Conservation (phyloP, 2,113 vertebrate genomes). For the Aspidoscelis tigris region DNA sequence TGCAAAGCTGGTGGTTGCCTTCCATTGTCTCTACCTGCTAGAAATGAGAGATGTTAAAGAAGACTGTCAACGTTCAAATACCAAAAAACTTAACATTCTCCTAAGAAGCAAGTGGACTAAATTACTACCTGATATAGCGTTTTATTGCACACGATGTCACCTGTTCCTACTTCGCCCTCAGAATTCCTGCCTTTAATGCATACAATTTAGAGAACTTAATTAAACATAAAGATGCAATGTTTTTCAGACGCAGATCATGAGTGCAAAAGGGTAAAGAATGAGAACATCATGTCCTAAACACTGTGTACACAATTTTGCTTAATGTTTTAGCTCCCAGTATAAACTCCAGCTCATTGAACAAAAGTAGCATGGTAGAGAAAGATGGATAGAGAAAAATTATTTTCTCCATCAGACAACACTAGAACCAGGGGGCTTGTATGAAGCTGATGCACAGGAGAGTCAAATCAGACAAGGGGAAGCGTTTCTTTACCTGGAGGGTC, state of each 20-base stretch:
- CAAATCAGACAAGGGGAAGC: no score
- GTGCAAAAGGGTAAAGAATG: background rate
- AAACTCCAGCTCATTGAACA: background rate
- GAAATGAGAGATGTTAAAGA: conserved; percentile 15
- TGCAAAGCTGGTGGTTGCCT: conserved; percentile 80
- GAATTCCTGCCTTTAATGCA: background rate
- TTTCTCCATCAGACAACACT: no score
- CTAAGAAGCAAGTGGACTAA: background rate
- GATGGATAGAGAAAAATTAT: no score
- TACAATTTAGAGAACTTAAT: background rate
- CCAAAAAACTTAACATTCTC: background rate
- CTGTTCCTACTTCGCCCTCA: background rate
- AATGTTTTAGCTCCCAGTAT: background rate
- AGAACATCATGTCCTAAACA: background rate
- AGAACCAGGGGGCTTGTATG: no score
- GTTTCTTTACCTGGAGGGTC: no score
- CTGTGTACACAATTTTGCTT: background rate
- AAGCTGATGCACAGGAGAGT: no score
- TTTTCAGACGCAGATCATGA: background rate
- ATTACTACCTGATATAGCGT: conserved; percentile 78
- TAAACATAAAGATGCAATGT: background rate
- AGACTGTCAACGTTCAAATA: background rate
- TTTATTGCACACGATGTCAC: no score
- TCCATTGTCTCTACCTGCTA: conserved; percentile 79
- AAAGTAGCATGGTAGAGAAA: background rate